Evolutionary conservation across 2,888 invertebrate species (phyloP).

Genomic region (Lapara coniferarum): DNA sequence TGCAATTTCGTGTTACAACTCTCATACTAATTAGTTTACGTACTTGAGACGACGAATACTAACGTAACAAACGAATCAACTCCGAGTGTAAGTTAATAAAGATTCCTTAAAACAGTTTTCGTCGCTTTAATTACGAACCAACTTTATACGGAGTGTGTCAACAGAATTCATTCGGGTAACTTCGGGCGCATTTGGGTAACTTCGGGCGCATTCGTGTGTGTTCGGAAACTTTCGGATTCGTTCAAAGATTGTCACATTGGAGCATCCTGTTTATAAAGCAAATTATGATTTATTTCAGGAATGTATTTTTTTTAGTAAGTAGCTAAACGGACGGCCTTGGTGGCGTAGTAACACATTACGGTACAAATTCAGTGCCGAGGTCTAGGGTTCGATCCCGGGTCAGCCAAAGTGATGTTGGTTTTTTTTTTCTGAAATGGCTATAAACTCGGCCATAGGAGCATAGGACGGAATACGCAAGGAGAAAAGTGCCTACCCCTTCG

Average conservation of each 20-base stretch:
- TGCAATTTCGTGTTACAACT: background rate
- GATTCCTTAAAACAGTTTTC: conserved; percentile 56
- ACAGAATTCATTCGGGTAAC: conserved; percentile 26
- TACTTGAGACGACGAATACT: conserved; percentile 20
- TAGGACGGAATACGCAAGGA: too few relatives aligned
- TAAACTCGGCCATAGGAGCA: too few relatives aligned
- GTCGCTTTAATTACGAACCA: conserved; percentile 55
- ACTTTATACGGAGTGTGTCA: conserved; percentile 25
- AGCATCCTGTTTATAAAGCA: background rate
- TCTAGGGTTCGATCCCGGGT: too few relatives aligned
- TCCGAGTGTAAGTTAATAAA: conserved; percentile 51
- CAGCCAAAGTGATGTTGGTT: too few relatives aligned
- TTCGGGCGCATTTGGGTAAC: background rate
- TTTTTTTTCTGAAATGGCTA: too few relatives aligned
- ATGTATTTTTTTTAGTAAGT: too few relatives aligned
- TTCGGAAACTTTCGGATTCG: background rate
- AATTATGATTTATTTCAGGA: too few relatives aligned
- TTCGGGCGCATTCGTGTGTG: background rate
- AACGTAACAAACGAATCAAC: conserved; percentile 33
- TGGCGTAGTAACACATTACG: too few relatives aligned
- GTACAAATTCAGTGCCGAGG: too few relatives aligned
- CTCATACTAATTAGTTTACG: background rate
- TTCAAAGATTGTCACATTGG: background rate
- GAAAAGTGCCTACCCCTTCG: too few relatives aligned
- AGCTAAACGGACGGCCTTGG: too few relatives aligned